Percentiles rank a stretch among this genome's conserved stretches.
phyloP scores from a whole-genome alignment of 2,888 invertebrate genomes.

The Acrocyrtus sp. region DNA sequence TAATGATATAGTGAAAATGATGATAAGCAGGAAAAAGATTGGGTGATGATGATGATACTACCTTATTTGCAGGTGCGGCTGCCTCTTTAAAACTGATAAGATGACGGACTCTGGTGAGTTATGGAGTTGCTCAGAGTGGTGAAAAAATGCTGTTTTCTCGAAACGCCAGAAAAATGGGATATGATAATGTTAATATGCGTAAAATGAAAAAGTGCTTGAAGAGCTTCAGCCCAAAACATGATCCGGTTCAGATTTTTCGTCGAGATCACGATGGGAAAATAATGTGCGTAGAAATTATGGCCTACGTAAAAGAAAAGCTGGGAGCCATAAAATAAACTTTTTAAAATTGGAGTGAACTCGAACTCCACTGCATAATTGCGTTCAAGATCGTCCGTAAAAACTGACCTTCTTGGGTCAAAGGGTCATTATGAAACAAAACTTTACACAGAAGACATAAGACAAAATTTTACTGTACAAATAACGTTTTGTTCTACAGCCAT shows the following conservation, averaged over 20 bases:
- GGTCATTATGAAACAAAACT: too few relatives aligned
- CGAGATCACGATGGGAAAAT: conserved; percentile 7
- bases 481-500: too few relatives aligned
- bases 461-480: too few relatives aligned
- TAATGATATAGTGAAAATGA: background rate
- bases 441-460: too few relatives aligned
- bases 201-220: too few relatives aligned
- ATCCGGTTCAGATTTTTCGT: conserved; percentile 13
- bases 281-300: conserved; percentile 3
- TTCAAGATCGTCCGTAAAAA: background rate
- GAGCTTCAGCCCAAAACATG: too few relatives aligned
- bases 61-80: too few relatives aligned
- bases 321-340: conserved; percentile 13
- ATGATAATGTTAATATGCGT: too few relatives aligned
- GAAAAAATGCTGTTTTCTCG: conserved; percentile 16
- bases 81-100: background rate
- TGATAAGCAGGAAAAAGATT: too few relatives aligned
- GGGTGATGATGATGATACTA: conserved; percentile 3
- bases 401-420: conserved; percentile 32
- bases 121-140: conserved; percentile 27
- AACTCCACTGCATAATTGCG: background rate
- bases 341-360: background rate
- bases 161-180: too few relatives aligned
- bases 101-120: conserved; percentile 23
- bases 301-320: too few relatives aligned